Base-by-base conservation (phyloP, 2,113 vertebrate species). In the Malurus elegans region DNA sequence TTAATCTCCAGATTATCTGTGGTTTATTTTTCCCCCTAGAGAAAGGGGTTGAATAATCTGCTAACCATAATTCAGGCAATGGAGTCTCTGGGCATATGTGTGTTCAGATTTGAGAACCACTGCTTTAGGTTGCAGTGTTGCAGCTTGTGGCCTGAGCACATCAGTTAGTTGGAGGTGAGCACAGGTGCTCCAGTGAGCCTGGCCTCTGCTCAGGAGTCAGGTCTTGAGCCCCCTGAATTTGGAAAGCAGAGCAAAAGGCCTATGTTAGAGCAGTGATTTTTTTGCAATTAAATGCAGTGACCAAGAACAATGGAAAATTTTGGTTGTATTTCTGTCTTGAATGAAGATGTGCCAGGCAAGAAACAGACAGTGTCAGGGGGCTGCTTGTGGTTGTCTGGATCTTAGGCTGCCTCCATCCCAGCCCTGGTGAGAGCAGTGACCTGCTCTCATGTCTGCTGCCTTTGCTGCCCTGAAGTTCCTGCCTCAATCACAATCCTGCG, bases 1-100 rank as follows among this genome's bases (percentile, higher is more conserved):
- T 96, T 92, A 95, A 94, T 95, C 86, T 96, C 50, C 65, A 86
- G 84, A 93, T 97, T 91, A 96, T 95, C 90, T 75, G 42, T 79
- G 67, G 21, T 67, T 89, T 91, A 57, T 81, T 79, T 74, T 75
- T 60, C 16, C 31, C 45, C 64, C 40, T 80, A 86, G 74, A 88
- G 90, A 70, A 93, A 93, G 75, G 10, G 6, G 18, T 50, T 92
- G 78, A 92, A 86, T 96, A 86, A 93, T 93, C 45, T 45, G 42
- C 76, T 88, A 72, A 84, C 48, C 21, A 8, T 47, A 53, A 88
- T 79, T 75, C 67, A 74, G 50, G 50, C 38, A 62, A 18, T 70
- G 42, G 4, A 25, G 19, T 71, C 76, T 73, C 6, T 31, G 69
- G 45, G 21, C 28, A 12, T 66, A 10, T 28, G 18, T 53, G 29